Conservation (phyloP, 2,113 vertebrate species). For the Vulpes vulpes region DNA sequence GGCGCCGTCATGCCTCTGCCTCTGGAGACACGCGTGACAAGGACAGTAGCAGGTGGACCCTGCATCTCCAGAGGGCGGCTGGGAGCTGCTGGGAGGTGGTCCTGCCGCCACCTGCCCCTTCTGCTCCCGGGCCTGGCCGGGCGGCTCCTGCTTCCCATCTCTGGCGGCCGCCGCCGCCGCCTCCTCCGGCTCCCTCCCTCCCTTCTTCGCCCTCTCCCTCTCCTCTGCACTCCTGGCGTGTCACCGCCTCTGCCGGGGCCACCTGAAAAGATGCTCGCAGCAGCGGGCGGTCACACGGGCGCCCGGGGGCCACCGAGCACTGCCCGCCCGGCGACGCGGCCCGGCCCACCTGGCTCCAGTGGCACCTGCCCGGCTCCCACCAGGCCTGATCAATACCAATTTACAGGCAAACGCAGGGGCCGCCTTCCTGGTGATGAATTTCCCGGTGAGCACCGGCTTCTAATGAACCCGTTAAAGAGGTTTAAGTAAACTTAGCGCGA, state of each 20-base stretch:
- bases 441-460: constrained; percentile 87
- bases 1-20: background rate
- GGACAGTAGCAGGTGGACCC: constrained; percentile 55
- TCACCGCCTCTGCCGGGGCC: constrained; percentile 70
- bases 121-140: background rate
- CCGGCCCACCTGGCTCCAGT: constrained; percentile 84
- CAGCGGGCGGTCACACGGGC: constrained; percentile 77
- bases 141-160: background rate
- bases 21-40: background rate
- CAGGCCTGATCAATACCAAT: constrained; percentile 90
- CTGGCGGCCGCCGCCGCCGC: background rate
- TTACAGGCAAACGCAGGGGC: constrained; percentile 92
- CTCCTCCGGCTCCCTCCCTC: background rate
- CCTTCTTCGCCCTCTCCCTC: constrained; percentile 25
- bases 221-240: constrained; percentile 13
- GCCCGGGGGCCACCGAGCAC: constrained; percentile 81
- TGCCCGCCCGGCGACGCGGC: constrained; percentile 80
- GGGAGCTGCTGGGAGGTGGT: constrained; percentile 60
- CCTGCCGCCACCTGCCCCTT: background rate
- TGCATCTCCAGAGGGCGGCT: background rate
- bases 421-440: constrained; percentile 91
- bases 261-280: constrained; percentile 78
- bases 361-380: constrained; percentile 65
- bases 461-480: constrained; percentile 90
- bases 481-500: constrained; percentile 89